Evolutionary conservation across 92 coral and sea anemone species (phyloP).

Genomic region (Hydrozoanthus gracilis): DNA sequence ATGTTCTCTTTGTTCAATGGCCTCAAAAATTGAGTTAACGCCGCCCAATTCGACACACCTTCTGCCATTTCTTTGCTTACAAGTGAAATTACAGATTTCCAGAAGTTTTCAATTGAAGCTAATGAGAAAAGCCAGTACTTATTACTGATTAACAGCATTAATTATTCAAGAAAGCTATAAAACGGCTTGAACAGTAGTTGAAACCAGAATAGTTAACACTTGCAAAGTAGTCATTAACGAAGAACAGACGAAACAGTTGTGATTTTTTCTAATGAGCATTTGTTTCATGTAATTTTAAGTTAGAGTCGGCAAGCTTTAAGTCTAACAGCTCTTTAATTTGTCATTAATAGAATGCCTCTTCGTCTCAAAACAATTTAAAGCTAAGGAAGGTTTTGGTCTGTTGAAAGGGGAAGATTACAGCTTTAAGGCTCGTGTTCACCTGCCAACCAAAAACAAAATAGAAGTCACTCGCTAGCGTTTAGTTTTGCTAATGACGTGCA

Average conservation of each 20-base stretch:
- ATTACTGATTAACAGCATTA: conserved; percentile 46
- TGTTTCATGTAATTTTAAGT: conserved; percentile 12
- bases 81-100: conserved; percentile 49
- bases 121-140: conserved; percentile 38
- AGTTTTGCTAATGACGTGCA: conserved; percentile 42
- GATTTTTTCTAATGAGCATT: conserved; percentile 36
- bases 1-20: conserved; percentile 7
- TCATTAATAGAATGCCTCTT: conserved; percentile 16
- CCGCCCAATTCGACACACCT: conserved; percentile 29
- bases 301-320: conserved; percentile 37
- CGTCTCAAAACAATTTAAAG: conserved; percentile 8
- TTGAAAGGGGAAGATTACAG: conserved; percentile 18
- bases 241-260: not conserved
- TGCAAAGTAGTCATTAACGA: conserved; percentile 31
- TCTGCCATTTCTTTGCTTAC: conserved; percentile 15
- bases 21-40: conserved; percentile 21
- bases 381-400: conserved; percentile 16
- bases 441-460: conserved; percentile 39
- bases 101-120: conserved; percentile 32
- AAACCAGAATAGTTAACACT: conserved; percentile 41
- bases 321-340: conserved; percentile 33
- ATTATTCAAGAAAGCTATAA: conserved; percentile 43
- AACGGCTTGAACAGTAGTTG: conserved; percentile 32
- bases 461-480: conserved; percentile 8
- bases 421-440: conserved; percentile 24